phyloP scores from a whole-genome alignment of 2,888 invertebrate genomes.

The Hypena proboscidalis region DNA sequence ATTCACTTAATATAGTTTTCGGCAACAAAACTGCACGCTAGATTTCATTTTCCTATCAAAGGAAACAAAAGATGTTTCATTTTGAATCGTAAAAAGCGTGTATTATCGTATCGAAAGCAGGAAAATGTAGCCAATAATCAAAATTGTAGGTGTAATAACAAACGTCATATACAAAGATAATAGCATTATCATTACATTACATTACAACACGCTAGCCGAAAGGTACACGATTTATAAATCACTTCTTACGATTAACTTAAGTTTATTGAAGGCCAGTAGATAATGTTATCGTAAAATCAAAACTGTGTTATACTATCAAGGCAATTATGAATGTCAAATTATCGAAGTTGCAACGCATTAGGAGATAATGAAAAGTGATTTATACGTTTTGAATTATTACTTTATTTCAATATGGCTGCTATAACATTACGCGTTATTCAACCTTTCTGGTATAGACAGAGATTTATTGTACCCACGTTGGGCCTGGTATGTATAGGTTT shows the following conservation, averaged over 20 bases:
- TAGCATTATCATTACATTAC: slow-evolving; percentile 5
- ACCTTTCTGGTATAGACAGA: too few species aligned
- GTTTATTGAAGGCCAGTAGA: slow-evolving; percentile 32
- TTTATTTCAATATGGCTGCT: slow-evolving; percentile 18
- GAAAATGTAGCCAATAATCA: slow-evolving; percentile 8
- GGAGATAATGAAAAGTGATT: slow-evolving; percentile 24
- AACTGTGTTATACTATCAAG: slow-evolving; percentile 30
- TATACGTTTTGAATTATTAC: slow-evolving; percentile 8
- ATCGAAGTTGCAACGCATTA: slow-evolving; percentile 19
- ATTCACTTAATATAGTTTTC: too few species aligned
- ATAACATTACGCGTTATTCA: too few species aligned
- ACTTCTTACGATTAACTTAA: slow-evolving; percentile 25
- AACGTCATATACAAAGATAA: slow-evolving; percentile 4
- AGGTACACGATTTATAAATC: slow-evolving; percentile 31
- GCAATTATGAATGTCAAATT: slow-evolving; percentile 25
- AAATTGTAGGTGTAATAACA: slow-evolving; percentile 10
- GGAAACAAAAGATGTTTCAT: too few species aligned
- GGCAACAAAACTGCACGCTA: too few species aligned
- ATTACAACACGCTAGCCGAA: slow-evolving; percentile 17
- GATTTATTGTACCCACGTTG: too few species aligned
- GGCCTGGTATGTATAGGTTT: too few species aligned
- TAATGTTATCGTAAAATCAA: slow-evolving; percentile 38
- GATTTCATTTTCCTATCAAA: too few species aligned
- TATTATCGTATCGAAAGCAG: too few species aligned
- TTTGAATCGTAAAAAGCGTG: too few species aligned